A percentile compares a stretch with the other conserved stretches of the same genome.
These are phyloP conservation scores for Mormyrus lacerda DNA, from an alignment of 2,113 vertebrate genomes.

Conservation along the genomic window DNA sequence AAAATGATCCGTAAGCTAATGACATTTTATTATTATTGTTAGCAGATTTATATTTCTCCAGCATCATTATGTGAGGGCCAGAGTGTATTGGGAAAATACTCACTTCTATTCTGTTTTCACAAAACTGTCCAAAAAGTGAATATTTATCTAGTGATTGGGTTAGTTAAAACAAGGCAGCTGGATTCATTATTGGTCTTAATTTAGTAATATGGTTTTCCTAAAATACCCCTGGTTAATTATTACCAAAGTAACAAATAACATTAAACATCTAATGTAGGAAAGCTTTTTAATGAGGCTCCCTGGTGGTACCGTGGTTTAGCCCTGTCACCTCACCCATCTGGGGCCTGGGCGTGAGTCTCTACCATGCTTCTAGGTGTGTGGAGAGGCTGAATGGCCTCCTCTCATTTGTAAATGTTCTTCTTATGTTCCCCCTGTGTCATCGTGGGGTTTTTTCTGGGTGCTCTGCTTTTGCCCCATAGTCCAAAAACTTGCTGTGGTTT, in stretches of 20 bases:
- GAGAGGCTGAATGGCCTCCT: not conserved
- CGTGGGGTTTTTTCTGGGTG: not conserved
- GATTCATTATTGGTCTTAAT: not conserved
- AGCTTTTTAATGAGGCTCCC: not conserved
- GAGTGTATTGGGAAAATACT: not conserved
- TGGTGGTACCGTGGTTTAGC: not conserved
- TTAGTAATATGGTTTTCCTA: not conserved
- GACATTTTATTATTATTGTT: not conserved
- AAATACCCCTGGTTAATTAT: not conserved
- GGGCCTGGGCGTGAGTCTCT: not conserved
- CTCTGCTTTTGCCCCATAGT: not conserved
- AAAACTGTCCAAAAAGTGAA: not conserved
- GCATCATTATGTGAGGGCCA: not conserved
- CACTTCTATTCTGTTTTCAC: not conserved
- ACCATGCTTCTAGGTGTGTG: not conserved
- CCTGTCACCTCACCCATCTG: not conserved
- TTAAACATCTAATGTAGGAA: not conserved
- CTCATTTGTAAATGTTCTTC: too few species aligned
- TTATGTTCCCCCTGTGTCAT: too few species aligned
- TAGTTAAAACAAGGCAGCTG: not conserved
- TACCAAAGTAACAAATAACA: not conserved
- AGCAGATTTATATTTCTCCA: not conserved
- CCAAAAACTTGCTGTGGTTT: not conserved
- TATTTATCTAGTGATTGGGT: not conserved
- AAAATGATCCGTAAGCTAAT: not conserved